Evolutionary conservation across 1,140 invertebrate genomes (phyloP).

Genomic region (Diorhabda elongata): DNA sequence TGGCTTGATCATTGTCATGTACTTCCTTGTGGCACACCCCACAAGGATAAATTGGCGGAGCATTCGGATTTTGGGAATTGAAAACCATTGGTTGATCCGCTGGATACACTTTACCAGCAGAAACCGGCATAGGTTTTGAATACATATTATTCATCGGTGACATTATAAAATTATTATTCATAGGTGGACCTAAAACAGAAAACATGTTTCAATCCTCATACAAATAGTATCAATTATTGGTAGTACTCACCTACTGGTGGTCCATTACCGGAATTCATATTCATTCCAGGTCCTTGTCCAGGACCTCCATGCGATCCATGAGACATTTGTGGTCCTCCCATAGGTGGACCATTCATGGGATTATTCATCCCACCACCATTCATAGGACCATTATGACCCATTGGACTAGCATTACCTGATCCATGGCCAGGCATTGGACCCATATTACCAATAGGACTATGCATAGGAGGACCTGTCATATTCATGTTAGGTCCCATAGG

Average conservation of each 20-base stretch:
- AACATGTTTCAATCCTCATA: neutral
- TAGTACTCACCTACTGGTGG: conserved; percentile 21
- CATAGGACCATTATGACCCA: conserved; percentile 58
- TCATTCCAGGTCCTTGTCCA: conserved; percentile 48
- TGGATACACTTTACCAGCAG: conserved; percentile 89
- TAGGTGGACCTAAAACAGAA: conserved; percentile 40
- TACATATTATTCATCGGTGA: conserved; percentile 62
- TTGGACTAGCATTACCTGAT: conserved; percentile 54
- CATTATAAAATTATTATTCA: conserved; percentile 56
- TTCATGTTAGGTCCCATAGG: conserved; percentile 40
- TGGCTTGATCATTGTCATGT: conserved; percentile 97
- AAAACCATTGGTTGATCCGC: conserved; percentile 96
- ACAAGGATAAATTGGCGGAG: conserved; percentile 95
- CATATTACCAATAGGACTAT: conserved; percentile 65
- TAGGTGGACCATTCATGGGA: conserved; percentile 50
- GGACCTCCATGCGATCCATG: conserved; percentile 40
- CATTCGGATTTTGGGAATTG: conserved; percentile 97
- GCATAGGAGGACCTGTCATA: conserved; percentile 43
- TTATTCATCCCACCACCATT: conserved; percentile 49
- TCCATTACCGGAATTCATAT: conserved; percentile 49
- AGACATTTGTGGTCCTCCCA: conserved; percentile 67
- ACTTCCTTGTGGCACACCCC: conserved; percentile 97
- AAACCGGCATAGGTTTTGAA: conserved; percentile 77
- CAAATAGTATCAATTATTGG: too few relatives aligned
- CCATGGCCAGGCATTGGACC: conserved; percentile 57